Base-by-base conservation (phyloP, 2,797 vertebrate genomes). In the Microcaecilia unicolor region DNA sequence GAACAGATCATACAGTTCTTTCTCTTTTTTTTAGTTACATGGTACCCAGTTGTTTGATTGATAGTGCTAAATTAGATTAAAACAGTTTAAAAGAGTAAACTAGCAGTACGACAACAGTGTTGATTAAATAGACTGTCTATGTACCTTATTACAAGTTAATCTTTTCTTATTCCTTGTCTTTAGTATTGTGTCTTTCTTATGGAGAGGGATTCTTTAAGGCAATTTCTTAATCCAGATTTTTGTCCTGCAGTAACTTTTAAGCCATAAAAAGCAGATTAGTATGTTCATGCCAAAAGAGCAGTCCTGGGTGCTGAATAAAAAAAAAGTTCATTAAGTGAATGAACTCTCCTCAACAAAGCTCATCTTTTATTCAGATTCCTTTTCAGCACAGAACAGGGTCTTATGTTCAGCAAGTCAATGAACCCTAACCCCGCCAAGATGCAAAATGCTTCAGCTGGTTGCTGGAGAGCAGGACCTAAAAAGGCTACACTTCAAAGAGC, bases 291-390 rank as follows among this genome's bases (percentile, higher is more conserved):
- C n/a, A n/a, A n/a, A n/a, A n/a, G n/a, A n/a, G n/a, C n/a, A n/a
- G n/a, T n/a, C n/a, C n/a, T n/a, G n/a, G n/a, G n/a, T n/a, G n/a
- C n/a, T n/a, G n/a, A n/a, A n/a, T n/a, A n/a, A 53, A 37, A 66
- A 58, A 53, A 37, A 66, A 58, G 31, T 62, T 60, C 51, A 15
- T 48, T 58, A 52, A 55, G 25, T 31, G 48, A 76, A 69, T 39
- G 4, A 55, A 41, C 25, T 55, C 20, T 44, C 67, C 31, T 50
- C 34, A 38, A 37, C 22, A 53, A 42, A 30, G 13, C 19, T 43
- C 37, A 30, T 48, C 48, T 44, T 41, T 38, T n/a, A 58, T 61
- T 44, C 39, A 18, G 30, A 15, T n/a, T 36, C 25, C 25, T 55
- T 64, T 71, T 40, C 34, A 54, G 31, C 10, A 24, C 11, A 67